A percentile compares a stretch with the other conserved stretches of the same genome.
Evolutionary conservation across 2,797 vertebrate genomes (phyloP).

Genomic region (Sarcophilus harrisii): DNA sequence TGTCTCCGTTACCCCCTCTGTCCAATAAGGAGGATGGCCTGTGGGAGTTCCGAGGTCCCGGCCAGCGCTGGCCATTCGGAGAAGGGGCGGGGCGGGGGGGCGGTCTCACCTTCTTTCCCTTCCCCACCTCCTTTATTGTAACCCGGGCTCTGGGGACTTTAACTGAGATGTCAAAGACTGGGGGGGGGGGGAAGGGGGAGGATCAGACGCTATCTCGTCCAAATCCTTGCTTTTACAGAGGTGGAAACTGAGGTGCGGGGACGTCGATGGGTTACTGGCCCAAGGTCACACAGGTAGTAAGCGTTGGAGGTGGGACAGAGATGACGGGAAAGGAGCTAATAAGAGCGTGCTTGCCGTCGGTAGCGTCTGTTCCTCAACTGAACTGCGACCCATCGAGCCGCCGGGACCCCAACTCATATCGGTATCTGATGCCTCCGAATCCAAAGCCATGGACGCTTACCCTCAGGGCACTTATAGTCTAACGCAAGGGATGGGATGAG

Average conservation of each 20-base stretch:
- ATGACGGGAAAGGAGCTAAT: not conserved
- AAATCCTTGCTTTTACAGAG: not conserved
- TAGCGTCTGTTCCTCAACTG: not conserved
- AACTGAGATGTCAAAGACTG: not conserved
- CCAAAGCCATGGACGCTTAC: not conserved
- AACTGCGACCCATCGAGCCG: not conserved
- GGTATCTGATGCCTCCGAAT: not conserved
- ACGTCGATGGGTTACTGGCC: not conserved
- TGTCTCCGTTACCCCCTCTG: not conserved
- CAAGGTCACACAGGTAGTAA: not conserved
- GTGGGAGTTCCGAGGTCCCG: not conserved
- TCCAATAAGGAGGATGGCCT: not conserved
- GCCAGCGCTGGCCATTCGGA: not conserved
- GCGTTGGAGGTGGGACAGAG: not conserved
- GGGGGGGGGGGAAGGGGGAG: not conserved
- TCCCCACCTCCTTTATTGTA: not conserved
- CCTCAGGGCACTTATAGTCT: not conserved
- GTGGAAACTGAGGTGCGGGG: not conserved
- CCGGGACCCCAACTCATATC: not conserved
- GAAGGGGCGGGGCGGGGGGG: not conserved
- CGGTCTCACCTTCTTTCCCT: not conserved
- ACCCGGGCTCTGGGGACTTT: not conserved
- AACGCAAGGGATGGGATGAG: not conserved
- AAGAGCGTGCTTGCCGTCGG: not conserved
- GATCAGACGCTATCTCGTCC: not conserved